phyloP scores from a whole-genome alignment of 2,797 vertebrate genomes.

The Periparus ater region DNA sequence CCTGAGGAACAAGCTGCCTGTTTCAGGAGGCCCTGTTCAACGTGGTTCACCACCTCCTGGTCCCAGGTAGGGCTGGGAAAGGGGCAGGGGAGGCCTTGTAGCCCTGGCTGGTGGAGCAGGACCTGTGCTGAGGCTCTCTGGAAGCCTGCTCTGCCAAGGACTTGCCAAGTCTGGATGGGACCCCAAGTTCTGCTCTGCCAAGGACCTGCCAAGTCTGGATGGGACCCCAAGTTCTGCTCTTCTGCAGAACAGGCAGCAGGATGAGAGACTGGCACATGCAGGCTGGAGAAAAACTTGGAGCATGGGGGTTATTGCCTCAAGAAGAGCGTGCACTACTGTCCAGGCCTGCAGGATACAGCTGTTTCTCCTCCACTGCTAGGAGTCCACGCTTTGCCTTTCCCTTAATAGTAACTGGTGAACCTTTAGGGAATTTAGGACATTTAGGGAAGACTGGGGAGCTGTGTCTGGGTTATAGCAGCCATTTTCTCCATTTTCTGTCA shows the following conservation, averaged over 20 bases:
- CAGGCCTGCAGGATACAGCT: neutral
- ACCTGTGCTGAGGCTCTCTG: neutral
- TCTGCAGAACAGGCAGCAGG: neutral
- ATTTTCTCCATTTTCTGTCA: neutral
- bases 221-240: neutral
- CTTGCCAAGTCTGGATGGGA: neutral
- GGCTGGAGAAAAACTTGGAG: neutral
- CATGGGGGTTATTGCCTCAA: neutral
- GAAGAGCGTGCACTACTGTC: neutral
- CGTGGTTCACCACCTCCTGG: constrained; percentile 88
- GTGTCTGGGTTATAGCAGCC: neutral
- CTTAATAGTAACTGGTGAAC: neutral
- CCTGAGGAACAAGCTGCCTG: constrained; percentile 78
- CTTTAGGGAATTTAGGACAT: neutral
- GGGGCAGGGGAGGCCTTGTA: neutral
- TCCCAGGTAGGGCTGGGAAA: constrained; percentile 81
- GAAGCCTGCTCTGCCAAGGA: neutral
- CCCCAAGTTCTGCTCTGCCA: neutral
- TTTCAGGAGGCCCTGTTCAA: constrained; percentile 85
- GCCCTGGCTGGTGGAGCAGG: neutral
- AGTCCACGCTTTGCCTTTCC: neutral
- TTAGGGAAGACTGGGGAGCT: neutral
- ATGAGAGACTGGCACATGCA: accelerated
- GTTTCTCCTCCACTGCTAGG: neutral
- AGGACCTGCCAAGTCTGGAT: neutral